These are phyloP conservation scores for Cotesia chilonis DNA, from an alignment of 1,140 invertebrate species.

Conservation along the genomic window DNA sequence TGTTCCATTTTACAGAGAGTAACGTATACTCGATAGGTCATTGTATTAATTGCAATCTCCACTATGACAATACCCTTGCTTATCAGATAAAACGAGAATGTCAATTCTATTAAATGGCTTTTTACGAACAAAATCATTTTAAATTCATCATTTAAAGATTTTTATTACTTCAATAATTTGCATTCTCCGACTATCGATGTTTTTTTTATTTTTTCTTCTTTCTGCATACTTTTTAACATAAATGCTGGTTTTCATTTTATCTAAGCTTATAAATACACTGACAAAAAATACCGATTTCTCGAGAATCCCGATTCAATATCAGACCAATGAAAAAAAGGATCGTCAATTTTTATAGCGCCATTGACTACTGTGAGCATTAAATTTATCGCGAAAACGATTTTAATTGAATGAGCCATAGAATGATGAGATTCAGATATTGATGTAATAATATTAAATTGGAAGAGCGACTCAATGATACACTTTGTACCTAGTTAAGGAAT, in stretches of 20 bases:
- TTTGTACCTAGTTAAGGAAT: too few relatives aligned
- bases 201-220: too few relatives aligned
- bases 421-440: not conserved
- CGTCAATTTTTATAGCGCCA: not conserved
- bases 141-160: too few relatives aligned
- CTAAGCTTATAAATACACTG: too few relatives aligned
- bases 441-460: not conserved
- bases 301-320: too few relatives aligned
- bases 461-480: too few relatives aligned
- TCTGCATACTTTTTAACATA: too few relatives aligned
- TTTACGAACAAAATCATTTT: not conserved
- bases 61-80: not conserved
- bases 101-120: not conserved
- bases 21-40: not conserved
- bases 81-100: not conserved
- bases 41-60: conserved; percentile 13
- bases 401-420: not conserved
- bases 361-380: not conserved
- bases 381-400: not conserved
- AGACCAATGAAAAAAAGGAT: too few relatives aligned
- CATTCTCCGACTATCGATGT: too few relatives aligned
- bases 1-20: not conserved
- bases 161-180: too few relatives aligned
- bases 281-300: too few relatives aligned
- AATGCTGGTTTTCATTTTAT: too few relatives aligned